Percentiles rank a stretch among this genome's conserved stretches.
Conservation (phyloP, 1,140 invertebrate genomes). For the Antheraea mylitta region DNA sequence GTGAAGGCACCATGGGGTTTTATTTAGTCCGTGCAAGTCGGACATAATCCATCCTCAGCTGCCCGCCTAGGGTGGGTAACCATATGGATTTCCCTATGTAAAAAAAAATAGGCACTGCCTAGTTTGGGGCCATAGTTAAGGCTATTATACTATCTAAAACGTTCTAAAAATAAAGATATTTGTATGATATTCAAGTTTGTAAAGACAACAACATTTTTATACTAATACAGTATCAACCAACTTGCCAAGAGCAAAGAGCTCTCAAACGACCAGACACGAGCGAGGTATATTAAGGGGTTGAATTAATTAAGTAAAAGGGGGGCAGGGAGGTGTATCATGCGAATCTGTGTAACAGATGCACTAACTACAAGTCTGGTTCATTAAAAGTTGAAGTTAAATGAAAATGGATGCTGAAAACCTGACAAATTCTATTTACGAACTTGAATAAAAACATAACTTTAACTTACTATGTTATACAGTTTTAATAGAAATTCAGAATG, state of each 20-base stretch:
- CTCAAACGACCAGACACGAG: background rate
- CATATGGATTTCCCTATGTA: no score
- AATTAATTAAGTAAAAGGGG: constrained; percentile 5
- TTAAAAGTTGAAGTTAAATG: constrained; percentile 2
- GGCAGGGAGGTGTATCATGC: background rate
- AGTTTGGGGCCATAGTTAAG: no score
- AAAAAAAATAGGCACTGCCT: no score
- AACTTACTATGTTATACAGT: background rate
- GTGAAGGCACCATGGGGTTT: no score
- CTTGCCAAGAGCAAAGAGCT: background rate
- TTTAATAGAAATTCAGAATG: no score
- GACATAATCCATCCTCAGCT: no score
- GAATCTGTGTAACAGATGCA: constrained; percentile 1
- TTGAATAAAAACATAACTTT: background rate
- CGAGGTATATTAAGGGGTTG: background rate
- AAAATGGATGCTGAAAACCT: background rate
- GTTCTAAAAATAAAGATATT: no score
- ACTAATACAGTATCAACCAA: background rate
- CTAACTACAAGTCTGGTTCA: constrained; percentile 2
- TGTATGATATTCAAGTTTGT: background rate
- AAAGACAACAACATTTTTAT: background rate
- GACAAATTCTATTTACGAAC: background rate
- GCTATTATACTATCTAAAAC: no score
- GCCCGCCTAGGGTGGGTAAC: no score
- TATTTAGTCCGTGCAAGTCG: no score